phyloP scores from a whole-genome alignment of 1,140 invertebrate species.

The Ooceraea biroi region DNA sequence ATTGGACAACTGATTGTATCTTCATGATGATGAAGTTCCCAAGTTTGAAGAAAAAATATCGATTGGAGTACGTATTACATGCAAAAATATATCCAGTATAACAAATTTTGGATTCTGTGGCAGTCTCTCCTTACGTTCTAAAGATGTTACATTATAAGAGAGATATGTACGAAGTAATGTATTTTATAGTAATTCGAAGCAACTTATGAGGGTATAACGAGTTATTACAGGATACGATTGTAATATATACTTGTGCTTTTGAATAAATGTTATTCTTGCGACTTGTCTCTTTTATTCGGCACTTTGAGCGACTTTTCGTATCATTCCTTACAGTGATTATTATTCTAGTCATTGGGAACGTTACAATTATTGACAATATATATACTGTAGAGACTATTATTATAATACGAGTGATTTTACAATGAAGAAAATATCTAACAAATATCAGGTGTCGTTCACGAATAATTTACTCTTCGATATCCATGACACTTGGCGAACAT shows the following conservation, averaged over 20 bases:
- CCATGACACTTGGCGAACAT: slow-evolving; percentile 14
- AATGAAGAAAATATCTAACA: slow-evolving; percentile 38
- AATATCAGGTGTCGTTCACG: slow-evolving; percentile 15
- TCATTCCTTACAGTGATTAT: slow-evolving; percentile 60
- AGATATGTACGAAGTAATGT: too few species aligned
- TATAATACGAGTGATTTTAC: slow-evolving; percentile 30
- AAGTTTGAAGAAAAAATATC: too few species aligned
- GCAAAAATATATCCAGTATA: too few species aligned
- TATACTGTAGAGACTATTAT: slow-evolving; percentile 33
- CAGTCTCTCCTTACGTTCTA: too few species aligned
- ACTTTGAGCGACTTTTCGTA: slow-evolving; percentile 72
- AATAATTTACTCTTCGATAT: not conserved
- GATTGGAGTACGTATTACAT: too few species aligned
- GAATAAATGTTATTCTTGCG: slow-evolving; percentile 40
- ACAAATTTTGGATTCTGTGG: too few species aligned
- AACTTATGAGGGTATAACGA: not conserved
- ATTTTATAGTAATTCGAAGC: not conserved
- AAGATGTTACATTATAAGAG: too few species aligned
- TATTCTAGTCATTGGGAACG: slow-evolving; percentile 11
- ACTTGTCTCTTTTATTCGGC: slow-evolving; percentile 68
- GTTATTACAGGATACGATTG: not conserved
- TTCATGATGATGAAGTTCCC: too few species aligned
- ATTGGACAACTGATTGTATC: too few species aligned
- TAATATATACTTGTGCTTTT: slow-evolving; percentile 21
- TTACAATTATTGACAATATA: slow-evolving; percentile 41